Base-by-base conservation (phyloP, 2,888 invertebrate species). In the Microplitis deprimator region DNA sequence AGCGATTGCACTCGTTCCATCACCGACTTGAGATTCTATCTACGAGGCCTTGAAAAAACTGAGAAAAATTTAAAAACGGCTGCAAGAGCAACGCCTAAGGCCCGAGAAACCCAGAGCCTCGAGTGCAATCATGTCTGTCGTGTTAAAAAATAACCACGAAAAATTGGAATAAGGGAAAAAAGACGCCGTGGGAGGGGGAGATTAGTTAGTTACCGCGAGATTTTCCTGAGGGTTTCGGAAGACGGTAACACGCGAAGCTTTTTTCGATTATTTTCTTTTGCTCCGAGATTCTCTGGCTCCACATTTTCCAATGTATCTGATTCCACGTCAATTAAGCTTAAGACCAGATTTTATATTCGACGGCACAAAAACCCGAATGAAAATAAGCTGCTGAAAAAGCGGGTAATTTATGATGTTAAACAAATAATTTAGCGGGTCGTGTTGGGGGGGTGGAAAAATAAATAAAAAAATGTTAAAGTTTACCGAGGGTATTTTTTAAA, bases 321-420 rank as follows among this genome's bases (percentile, higher is more conserved):
- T 62, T 62, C 20, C 20, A 62, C 62, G 62, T 62, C 62, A 62
- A 17, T 62, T 62, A 62, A 62, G 62, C 20, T 8, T 17, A 6
- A 16, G 20, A 13, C 59, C n/a, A 59, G 59, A n/a, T 10, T 13
- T 59, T 59, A 10, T 59, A 59, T 59, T 29, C 29, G 29, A 3
- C 29, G 29, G 29, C 29, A 29, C 2, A 29, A 29, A 29, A 29
- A 29, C 29, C 29, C 2, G 29, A 29, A 4, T 29, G 2, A 29
- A 29, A 3, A 4, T 29, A 29, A 29, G 29, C 29, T 29, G 29
- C 4, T 29, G 29, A 29, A 29, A 29, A 29, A 29, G 4, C 29
- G 29, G 50, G 50, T 50, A 50, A 50, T 50, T 50, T 50, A 50
- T 50, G 50, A 13, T 13, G 50, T 8, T 50, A 50, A 8, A 3